A percentile compares a stretch with the other conserved stretches of the same genome.
Evolutionary conservation across 1,140 invertebrate genomes (phyloP).

Genomic region (Caenorhabditis brenneri): DNA sequence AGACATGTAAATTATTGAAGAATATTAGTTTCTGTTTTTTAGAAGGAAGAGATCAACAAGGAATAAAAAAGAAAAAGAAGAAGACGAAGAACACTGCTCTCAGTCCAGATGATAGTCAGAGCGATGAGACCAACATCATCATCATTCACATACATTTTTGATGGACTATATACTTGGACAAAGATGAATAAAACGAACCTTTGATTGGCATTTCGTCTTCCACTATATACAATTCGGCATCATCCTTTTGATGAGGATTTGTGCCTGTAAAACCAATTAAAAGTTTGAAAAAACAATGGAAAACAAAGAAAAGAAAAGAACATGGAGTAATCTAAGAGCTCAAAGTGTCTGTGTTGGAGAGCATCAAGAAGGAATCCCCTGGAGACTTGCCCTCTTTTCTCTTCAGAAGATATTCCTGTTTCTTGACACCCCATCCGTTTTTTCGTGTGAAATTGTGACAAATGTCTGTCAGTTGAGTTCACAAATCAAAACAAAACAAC

Average conservation of each 20-base stretch:
- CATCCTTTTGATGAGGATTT: conserved; percentile 95
- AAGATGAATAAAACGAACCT: conserved; percentile 72
- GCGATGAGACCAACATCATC: neutral
- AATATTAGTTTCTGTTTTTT: neutral
- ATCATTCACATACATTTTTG: conserved; percentile 12
- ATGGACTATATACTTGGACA: neutral
- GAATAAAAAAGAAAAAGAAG: neutral
- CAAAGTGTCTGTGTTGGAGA: neutral
- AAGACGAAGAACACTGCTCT: neutral
- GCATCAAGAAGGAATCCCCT: neutral
- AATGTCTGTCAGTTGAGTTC: conserved; percentile 14
- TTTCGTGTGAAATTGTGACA: neutral
- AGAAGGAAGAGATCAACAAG: neutral
- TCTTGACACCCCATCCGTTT: conserved; percentile 27
- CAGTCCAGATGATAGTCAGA: neutral
- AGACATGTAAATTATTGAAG: conserved; percentile 1
- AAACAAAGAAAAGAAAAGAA: neutral
- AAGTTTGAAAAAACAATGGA: neutral
- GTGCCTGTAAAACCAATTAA: conserved; percentile 73
- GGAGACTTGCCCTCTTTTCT: neutral
- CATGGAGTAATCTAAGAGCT: neutral
- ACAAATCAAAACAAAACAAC: neutral
- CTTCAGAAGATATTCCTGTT: neutral
- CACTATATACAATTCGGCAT: conserved; percentile 86
- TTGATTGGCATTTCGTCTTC: conserved; percentile 82